Percentiles rank a stretch among this genome's conserved stretches.
phyloP scores from a whole-genome alignment of 2,797 vertebrate species.

The Heliangelus exortis region DNA sequence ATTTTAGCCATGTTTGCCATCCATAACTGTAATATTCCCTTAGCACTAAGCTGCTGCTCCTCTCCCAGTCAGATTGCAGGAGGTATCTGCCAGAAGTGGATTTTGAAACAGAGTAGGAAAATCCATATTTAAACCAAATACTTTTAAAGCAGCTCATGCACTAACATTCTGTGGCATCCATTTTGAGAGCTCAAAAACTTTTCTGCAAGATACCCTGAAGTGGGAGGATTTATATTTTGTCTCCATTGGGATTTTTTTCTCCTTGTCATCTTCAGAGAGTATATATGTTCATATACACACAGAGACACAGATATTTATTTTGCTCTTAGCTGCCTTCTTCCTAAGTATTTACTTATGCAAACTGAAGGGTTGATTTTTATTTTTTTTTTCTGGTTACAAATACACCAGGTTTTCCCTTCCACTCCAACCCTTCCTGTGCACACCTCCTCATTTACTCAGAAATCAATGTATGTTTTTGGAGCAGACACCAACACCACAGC shows the following conservation, averaged over 20 bases:
- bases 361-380: not conserved
- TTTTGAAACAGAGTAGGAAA: not conserved
- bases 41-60: not conserved
- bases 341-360: not conserved
- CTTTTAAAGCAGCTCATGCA: not conserved
- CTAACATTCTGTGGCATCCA: not conserved
- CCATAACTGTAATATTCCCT: not conserved
- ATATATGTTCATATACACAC: fast-evolving
- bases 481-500: not conserved
- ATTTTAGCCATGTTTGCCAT: not conserved
- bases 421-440: not conserved
- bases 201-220: not conserved
- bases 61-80: not conserved
- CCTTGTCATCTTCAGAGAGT: not conserved
- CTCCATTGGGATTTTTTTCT: not conserved
- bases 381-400: not conserved
- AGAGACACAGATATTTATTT: not conserved
- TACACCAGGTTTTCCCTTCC: not conserved
- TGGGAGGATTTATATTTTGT: not conserved
- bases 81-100: not conserved
- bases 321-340: not conserved
- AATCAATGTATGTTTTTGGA: not conserved
- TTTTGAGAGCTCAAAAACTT: not conserved
- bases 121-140: not conserved
- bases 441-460: not conserved